Conservation (phyloP, 64 coral and sea anemone species). For the Stichodactyla helianthus region DNA sequence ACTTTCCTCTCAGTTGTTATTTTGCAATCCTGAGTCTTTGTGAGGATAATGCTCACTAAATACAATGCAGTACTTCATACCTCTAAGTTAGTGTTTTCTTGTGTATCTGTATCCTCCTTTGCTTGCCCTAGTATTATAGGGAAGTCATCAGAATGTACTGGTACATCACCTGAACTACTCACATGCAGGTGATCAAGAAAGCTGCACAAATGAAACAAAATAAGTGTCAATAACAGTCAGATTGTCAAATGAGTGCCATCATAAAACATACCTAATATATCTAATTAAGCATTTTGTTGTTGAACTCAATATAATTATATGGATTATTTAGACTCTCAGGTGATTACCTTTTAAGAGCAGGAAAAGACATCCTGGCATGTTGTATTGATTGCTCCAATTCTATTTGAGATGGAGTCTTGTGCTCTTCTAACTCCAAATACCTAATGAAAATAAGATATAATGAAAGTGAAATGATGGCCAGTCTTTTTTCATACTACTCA, state of each 20-base stretch:
- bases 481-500: background rate
- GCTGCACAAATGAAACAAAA: slow-evolving; percentile 6
- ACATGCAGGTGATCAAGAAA: slow-evolving; percentile 31
- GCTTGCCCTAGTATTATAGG: slow-evolving; percentile 10
- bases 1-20: too few species aligned
- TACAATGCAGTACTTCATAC: background rate
- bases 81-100: slow-evolving; percentile 9
- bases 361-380: background rate
- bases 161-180: slow-evolving; percentile 40
- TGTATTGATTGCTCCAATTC: background rate
- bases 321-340: background rate
- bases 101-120: background rate
- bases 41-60: too few species aligned
- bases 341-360: background rate
- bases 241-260: too few species aligned
- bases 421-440: background rate
- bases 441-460: background rate
- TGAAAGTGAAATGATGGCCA: background rate
- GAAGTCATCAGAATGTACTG: slow-evolving; percentile 12
- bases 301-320: too few species aligned
- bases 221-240: background rate
- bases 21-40: too few species aligned
- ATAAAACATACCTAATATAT: too few species aligned
- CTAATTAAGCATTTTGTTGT: too few species aligned
- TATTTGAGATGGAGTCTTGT: background rate